Percentiles rank a stretch among this genome's conserved stretches.
Evolutionary conservation across 2,797 vertebrate genomes (phyloP).

Genomic region (Falco novaeseelandiae): DNA sequence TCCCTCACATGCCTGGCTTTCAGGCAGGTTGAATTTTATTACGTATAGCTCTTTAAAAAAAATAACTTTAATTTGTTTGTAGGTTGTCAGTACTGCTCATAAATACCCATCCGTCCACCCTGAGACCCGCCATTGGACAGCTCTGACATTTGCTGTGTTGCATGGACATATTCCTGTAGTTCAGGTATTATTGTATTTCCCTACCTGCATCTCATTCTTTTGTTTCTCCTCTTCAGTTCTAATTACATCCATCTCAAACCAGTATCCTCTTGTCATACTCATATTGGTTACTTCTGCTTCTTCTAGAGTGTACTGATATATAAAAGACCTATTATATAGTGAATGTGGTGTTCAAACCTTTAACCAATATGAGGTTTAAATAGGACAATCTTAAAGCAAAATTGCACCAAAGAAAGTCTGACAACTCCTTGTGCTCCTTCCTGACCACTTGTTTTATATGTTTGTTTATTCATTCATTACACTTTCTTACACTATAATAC

Average conservation of each 20-base stretch:
- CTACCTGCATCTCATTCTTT: slow-evolving; percentile 74
- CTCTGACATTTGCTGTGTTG: slow-evolving; percentile 98
- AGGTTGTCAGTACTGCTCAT: slow-evolving; percentile 99
- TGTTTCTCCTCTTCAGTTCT: slow-evolving; percentile 67
- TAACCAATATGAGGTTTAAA: slow-evolving; percentile 76
- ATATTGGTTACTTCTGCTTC: slow-evolving; percentile 77
- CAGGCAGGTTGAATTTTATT: slow-evolving; percentile 67
- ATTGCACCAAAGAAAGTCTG: slow-evolving; percentile 64
- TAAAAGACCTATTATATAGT: slow-evolving; percentile 28
- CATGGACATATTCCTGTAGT: slow-evolving; percentile 99
- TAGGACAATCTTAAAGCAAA: slow-evolving; percentile 50
- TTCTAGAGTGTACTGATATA: slow-evolving; percentile 54
- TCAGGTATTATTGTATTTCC: slow-evolving; percentile 90
- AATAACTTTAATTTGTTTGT: slow-evolving; percentile 84
- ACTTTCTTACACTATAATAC: slow-evolving; percentile 12
- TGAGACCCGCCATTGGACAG: slow-evolving; percentile 97
- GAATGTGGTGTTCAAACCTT: slow-evolving; percentile 17
- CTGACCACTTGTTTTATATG: slow-evolving; percentile 63
- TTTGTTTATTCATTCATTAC: slow-evolving; percentile 59
- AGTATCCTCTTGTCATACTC: slow-evolving; percentile 61
- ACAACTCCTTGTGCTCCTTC: slow-evolving; percentile 68
- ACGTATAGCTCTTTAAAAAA: slow-evolving; percentile 63
- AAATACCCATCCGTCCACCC: slow-evolving; percentile 98
- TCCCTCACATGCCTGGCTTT: slow-evolving; percentile 49
- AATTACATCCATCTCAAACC: slow-evolving; percentile 65